These are phyloP conservation scores for Muntiacus muntjak DNA, from an alignment of 2,113 vertebrate genomes.

Conservation along the genomic window DNA sequence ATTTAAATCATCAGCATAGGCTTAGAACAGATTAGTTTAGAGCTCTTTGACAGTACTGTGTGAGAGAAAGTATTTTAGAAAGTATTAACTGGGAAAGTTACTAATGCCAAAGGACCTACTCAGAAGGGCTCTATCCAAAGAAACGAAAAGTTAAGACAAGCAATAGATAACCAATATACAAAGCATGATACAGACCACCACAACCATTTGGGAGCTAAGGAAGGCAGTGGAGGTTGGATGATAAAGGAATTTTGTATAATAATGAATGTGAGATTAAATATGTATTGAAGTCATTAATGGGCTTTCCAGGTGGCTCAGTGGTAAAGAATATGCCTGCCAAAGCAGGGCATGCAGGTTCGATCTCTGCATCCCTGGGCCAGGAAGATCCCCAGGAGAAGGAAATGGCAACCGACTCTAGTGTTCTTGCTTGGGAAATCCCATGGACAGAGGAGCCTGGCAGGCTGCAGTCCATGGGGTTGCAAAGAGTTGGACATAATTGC, in stretches of 20 bases:
- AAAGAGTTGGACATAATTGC: background rate
- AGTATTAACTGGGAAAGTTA: background rate
- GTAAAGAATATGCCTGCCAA: background rate
- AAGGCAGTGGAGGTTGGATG: background rate
- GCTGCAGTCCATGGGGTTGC: background rate
- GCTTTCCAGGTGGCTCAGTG: background rate
- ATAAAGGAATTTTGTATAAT: background rate
- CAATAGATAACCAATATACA: background rate
- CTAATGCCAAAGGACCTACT: background rate
- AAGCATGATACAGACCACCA: background rate
- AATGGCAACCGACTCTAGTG: background rate
- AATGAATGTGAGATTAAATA: background rate
- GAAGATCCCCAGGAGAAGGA: background rate
- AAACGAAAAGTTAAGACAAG: background rate
- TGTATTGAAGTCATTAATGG: background rate
- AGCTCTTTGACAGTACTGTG: background rate
- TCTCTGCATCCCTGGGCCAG: background rate
- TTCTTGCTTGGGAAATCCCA: background rate
- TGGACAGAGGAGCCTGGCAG: background rate
- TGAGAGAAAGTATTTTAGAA: background rate
- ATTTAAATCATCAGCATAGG: background rate
- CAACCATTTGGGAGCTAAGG: background rate
- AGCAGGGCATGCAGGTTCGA: fast-evolving
- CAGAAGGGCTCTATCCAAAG: background rate
- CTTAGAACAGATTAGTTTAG: background rate